Percentiles rank a stretch among this genome's conserved stretches.
Conservation (phyloP, 2,888 invertebrate species). For the Phaonia tiefii region DNA sequence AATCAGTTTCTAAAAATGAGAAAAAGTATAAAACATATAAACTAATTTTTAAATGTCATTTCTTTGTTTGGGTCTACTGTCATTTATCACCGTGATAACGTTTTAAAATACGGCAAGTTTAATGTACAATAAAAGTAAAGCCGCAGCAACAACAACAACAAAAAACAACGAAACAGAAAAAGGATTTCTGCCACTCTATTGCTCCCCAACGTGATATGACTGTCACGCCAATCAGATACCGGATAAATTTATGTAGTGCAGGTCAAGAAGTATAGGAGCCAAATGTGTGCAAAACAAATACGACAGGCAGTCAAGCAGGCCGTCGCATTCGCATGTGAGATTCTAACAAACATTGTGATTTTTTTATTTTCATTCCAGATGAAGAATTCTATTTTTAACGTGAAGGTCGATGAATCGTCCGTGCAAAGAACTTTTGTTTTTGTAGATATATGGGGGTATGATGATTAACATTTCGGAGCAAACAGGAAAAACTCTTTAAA, state of each 20-base stretch:
- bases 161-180: constrained; percentile 71
- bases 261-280: constrained; percentile 66
- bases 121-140: constrained; percentile 18
- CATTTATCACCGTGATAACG: constrained; percentile 46
- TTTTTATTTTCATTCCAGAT: no score
- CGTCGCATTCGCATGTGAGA: neutral
- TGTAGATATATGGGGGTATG: no score
- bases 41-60: constrained; percentile 6
- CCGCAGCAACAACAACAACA: constrained; percentile 50
- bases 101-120: constrained; percentile 19
- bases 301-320: no score
- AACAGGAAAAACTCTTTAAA: no score
- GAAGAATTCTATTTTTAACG: no score
- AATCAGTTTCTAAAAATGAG: no score
- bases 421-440: no score
- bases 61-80: constrained; percentile 3
- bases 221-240: constrained; percentile 78
- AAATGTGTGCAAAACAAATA: neutral
- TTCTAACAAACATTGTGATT: no score
- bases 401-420: no score
- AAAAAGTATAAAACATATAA: neutral
- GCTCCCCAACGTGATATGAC: constrained; percentile 79
- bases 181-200: constrained; percentile 74
- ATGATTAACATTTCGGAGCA: no score
- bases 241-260: constrained; percentile 77